Evolutionary conservation across 2,113 vertebrate genomes (phyloP).

Genomic region (Geothlypis trichas): DNA sequence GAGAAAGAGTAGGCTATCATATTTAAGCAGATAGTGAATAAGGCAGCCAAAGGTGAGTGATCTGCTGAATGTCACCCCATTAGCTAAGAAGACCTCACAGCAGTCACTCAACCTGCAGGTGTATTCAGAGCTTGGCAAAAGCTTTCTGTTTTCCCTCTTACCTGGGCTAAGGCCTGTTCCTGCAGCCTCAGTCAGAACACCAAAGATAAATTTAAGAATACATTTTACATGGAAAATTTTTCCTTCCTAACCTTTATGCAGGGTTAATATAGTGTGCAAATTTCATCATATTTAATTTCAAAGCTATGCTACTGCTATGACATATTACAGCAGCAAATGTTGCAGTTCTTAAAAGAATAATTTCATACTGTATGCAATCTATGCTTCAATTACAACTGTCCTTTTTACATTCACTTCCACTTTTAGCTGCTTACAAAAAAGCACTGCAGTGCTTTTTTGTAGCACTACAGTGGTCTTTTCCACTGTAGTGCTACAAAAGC

Average conservation of each 20-base stretch:
- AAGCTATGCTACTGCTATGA: background rate
- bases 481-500: background rate
- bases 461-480: too few species aligned
- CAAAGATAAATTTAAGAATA: background rate
- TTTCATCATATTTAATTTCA: slow-evolving; percentile 27
- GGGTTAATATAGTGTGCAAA: background rate
- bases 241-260: background rate
- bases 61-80: background rate
- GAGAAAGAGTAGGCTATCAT: background rate
- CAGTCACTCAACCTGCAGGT: background rate
- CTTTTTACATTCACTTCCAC: background rate
- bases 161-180: background rate
- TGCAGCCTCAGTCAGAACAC: background rate
- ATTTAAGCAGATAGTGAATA: background rate
- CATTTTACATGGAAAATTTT: background rate
- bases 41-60: background rate
- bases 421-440: background rate
- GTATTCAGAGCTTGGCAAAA: background rate
- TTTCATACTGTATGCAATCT: background rate
- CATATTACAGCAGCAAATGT: background rate
- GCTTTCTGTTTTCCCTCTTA: background rate
- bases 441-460: too few species aligned
- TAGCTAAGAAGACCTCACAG: background rate
- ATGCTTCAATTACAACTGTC: background rate
- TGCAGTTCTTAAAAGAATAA: background rate